phyloP scores from a whole-genome alignment of 2,113 vertebrate genomes.

The Deroptyus accipitrinus region DNA sequence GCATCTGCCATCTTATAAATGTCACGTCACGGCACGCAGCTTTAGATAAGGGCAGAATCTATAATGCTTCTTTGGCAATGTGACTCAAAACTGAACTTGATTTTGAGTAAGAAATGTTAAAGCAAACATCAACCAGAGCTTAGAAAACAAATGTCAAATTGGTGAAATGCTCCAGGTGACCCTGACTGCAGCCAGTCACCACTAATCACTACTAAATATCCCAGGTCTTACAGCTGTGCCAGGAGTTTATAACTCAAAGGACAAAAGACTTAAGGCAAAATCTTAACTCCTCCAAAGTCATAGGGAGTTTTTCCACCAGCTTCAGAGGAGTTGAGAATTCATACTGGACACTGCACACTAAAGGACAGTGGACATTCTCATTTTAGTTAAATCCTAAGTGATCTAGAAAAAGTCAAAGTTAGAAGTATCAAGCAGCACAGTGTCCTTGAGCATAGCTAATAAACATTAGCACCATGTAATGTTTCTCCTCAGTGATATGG shows the following conservation, averaged over 20 bases:
- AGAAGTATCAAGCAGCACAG: background rate
- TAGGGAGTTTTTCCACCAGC: background rate
- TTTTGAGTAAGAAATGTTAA: background rate
- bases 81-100: background rate
- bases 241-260: background rate
- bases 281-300: background rate
- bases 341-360: background rate
- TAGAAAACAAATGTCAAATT: background rate
- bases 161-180: background rate
- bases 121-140: background rate
- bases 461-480: background rate
- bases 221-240: background rate
- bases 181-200: background rate
- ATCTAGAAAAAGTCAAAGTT: background rate
- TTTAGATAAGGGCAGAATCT: background rate
- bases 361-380: fast-evolving
- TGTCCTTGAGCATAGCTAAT: background rate
- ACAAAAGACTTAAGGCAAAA: background rate
- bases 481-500: background rate
- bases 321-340: background rate
- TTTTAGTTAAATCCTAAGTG: background rate
- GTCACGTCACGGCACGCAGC: background rate
- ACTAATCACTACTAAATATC: background rate
- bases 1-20: fast-evolving
- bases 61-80: fast-evolving